A percentile compares a stretch with the other conserved stretches of the same genome.
Conservation (phyloP, 2,113 vertebrate species). For the Aepyceros melampus region DNA sequence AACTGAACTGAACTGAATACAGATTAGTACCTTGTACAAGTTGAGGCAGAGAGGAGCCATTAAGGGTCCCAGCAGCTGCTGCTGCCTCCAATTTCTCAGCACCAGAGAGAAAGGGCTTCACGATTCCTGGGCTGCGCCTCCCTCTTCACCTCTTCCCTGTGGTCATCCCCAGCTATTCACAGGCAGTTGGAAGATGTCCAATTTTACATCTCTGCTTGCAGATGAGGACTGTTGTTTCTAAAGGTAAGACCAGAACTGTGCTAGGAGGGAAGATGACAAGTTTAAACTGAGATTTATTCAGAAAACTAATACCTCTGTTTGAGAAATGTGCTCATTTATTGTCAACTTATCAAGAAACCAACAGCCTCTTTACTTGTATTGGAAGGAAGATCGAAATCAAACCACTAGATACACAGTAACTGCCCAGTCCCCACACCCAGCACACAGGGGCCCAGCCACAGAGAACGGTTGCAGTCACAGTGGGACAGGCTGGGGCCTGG, state of each 20-base stretch:
- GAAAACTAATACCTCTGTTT: neutral
- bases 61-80: neutral
- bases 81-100: neutral
- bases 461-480: neutral
- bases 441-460: neutral
- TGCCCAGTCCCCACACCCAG: neutral
- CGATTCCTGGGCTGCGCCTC: neutral
- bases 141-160: neutral
- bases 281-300: neutral
- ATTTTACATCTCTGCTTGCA: neutral
- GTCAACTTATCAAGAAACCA: neutral
- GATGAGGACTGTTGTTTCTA: neutral
- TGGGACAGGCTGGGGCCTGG: neutral
- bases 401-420: neutral
- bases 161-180: neutral
- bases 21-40: neutral
- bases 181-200: neutral
- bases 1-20: neutral
- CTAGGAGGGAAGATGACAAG: neutral
- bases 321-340: neutral
- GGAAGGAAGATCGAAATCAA: neutral
- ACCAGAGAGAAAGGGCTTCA: neutral
- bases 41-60: neutral
- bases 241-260: neutral
- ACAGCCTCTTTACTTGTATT: neutral